Evolutionary conservation across 2,888 invertebrate genomes (phyloP), one percentile per base, ranked within the genome.

Genomic region (Drosophila limbata): DNA sequence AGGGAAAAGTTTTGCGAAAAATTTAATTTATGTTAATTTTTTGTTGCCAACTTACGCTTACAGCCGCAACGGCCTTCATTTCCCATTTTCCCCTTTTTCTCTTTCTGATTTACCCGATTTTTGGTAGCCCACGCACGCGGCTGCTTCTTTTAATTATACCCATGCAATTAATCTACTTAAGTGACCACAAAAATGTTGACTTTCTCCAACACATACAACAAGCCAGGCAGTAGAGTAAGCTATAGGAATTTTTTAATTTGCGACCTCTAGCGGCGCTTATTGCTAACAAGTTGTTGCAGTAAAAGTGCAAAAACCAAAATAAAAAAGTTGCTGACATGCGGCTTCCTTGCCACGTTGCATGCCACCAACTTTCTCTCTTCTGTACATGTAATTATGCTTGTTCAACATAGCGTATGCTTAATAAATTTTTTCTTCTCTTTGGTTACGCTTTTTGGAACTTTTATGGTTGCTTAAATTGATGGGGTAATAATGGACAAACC

Each of bases 181-280:
- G 85, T 88, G 85, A 81, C 85, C 85, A 88, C 88, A 86, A 88
- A 88, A 88, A 88, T 86, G 85, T 88, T 83, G 88, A 85, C 85
- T 88, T 77, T 77, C 45, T 37, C 65, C 21, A 60, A 62, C 71
- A 9, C 63, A 57, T 57, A 48, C 66, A 11, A 53, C 52, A 33
- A 45, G 48, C 8, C 33, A 50, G 25, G 13, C n/a, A 28, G 13
- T 19, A 15, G 48, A 10, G 44, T 55, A 37, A 37, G 55, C 15
- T 48, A 37, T 52, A 60, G 76, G 48, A 63, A 69, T 65, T 78
- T 81, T 81, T 78, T 80, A 86, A 84, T 88, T 82, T 80, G 74
- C 74, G 65, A 80, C 79, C 79, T 81, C 79, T 73, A 73, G 80
- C 77, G 73, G 69, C 76, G 81, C 71, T 79, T 77, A 84, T 82